These are phyloP conservation scores for Poicephalus gulielmi DNA, from an alignment of 2,113 vertebrate genomes.

Conservation along the genomic window DNA sequence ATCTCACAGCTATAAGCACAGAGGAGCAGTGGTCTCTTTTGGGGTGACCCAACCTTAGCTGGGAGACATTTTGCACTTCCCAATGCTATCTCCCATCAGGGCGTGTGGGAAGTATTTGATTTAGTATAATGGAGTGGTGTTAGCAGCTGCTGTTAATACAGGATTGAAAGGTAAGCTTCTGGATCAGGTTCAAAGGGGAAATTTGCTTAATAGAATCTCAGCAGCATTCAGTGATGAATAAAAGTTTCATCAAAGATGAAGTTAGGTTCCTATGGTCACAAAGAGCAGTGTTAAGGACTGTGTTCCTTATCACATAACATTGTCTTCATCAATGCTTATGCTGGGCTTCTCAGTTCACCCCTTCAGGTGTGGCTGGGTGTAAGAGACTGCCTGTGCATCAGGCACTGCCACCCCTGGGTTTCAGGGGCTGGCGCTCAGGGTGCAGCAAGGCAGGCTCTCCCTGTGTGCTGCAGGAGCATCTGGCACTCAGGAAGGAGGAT, in stretches of 20 bases:
- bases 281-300: not conserved
- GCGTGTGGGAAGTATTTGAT: not conserved
- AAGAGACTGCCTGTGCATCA: not conserved
- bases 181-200: not conserved
- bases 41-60: not conserved
- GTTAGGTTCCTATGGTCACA: not conserved
- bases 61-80: not conserved
- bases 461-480: too few relatives aligned
- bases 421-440: not conserved
- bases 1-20: not conserved
- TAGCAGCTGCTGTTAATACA: not conserved
- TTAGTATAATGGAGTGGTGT: not conserved
- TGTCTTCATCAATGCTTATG: rapidly evolving
- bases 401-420: not conserved
- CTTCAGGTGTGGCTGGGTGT: not conserved
- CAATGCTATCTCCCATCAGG: rapidly evolving
- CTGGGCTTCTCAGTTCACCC: not conserved
- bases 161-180: not conserved
- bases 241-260: not conserved
- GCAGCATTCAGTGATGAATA: not conserved
- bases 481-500: not conserved
- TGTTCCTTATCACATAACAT: not conserved
- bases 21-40: not conserved
- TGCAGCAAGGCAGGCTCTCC: not conserved
- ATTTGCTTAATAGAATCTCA: not conserved